These are phyloP conservation scores for Dryomyza anilis DNA, from an alignment of 2,888 invertebrate species.

Conservation along the genomic window DNA sequence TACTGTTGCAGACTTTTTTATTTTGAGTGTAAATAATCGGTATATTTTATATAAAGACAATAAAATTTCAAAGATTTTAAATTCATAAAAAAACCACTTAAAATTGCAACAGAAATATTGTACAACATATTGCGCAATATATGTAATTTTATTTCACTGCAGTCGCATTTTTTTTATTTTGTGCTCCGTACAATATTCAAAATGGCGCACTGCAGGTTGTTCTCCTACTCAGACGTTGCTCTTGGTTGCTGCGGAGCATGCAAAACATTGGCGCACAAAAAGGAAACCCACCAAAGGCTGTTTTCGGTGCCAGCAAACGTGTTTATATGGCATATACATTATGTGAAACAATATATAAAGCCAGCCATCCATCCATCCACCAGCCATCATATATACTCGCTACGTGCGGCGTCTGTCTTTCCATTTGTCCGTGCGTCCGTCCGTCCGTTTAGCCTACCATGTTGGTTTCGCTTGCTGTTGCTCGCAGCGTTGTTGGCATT, in stretches of 20 bases:
- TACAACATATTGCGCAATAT: too few species aligned
- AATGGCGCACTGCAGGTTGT: slow-evolving; percentile 7
- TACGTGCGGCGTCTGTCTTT: neutral
- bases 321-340: slow-evolving; percentile 3
- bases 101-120: too few species aligned
- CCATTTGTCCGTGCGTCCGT: neutral
- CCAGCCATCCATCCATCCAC: neutral
- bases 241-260: neutral
- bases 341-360: neutral
- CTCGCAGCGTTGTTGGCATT: slow-evolving; percentile 3
- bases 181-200: slow-evolving; percentile 5
- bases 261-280: neutral
- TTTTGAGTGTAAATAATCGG: too few species aligned
- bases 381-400: neutral
- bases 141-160: too few species aligned
- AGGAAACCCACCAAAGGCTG: neutral
- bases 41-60: too few species aligned
- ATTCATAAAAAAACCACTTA: too few species aligned
- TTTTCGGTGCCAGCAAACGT: slow-evolving; percentile 10
- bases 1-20: too few species aligned
- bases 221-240: too few species aligned
- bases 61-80: too few species aligned
- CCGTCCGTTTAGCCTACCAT: neutral
- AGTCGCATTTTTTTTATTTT: too few species aligned
- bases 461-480: slow-evolving; percentile 8